phyloP scores from a whole-genome alignment of 2,888 invertebrate genomes.

The Alentia gelatinosa region DNA sequence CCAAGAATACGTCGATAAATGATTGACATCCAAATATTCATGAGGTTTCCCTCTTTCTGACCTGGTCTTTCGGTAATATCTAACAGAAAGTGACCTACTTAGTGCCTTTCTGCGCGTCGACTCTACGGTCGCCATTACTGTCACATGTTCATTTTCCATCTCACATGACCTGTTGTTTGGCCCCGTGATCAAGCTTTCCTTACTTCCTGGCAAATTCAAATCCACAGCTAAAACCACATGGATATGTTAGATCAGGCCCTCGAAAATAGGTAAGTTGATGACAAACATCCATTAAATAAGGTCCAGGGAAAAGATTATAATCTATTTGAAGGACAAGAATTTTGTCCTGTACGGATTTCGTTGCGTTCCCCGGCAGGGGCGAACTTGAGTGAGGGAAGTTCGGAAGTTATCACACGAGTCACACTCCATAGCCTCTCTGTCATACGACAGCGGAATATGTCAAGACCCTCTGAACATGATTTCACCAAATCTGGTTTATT shows the following conservation, averaged over 20 bases:
- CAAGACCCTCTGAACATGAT: too few relatives aligned
- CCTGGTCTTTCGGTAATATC: neutral
- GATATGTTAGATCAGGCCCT: constrained; percentile 80
- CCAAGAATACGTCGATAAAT: neutral
- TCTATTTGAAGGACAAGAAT: neutral
- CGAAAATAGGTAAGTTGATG: constrained; percentile 77
- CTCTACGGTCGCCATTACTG: constrained; percentile 70
- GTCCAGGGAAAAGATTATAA: neutral
- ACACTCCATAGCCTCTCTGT: neutral
- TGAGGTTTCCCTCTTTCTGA: too few relatives aligned
- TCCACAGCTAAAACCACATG: constrained; percentile 76
- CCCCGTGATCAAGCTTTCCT: constrained; percentile 81
- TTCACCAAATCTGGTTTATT: too few relatives aligned
- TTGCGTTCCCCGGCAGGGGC: neutral
- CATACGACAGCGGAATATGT: too few relatives aligned
- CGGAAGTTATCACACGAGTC: neutral
- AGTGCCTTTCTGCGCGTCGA: constrained; percentile 22
- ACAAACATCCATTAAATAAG: neutral
- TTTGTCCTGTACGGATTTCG: neutral
- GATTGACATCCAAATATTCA: neutral
- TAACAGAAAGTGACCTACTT: constrained; percentile 48
- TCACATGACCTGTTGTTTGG: constrained; percentile 82
- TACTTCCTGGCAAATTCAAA: constrained; percentile 81
- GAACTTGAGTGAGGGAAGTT: neutral
- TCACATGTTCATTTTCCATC: constrained; percentile 81